phyloP scores from a whole-genome alignment of 2,113 vertebrate genomes.

The Fulmarus glacialis region DNA sequence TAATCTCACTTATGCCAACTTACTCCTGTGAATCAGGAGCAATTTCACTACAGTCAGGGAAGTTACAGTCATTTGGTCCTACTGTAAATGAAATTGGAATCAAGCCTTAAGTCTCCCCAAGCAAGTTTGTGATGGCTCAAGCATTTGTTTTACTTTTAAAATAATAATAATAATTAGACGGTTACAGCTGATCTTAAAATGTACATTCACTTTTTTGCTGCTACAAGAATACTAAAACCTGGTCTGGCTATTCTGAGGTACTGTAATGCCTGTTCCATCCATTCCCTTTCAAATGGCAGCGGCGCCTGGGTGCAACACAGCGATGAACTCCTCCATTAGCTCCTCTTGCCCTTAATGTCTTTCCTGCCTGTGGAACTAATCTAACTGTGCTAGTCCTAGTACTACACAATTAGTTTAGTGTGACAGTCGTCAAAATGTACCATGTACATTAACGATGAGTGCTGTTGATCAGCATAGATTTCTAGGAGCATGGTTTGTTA shows the following conservation, averaged over 20 bases:
- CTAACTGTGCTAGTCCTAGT: slow-evolving; percentile 67
- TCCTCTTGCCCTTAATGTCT: slow-evolving; percentile 71
- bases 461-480: slow-evolving; percentile 72
- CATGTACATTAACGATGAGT: slow-evolving; percentile 69
- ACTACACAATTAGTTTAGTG: slow-evolving; percentile 72
- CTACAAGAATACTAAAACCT: background rate
- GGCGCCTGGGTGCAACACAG: slow-evolving; percentile 13
- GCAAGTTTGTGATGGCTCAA: slow-evolving; percentile 42
- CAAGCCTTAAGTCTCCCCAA: slow-evolving; percentile 57
- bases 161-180: background rate
- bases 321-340: slow-evolving; percentile 51
- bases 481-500: slow-evolving; percentile 75
- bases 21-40: background rate
- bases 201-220: background rate
- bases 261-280: slow-evolving; percentile 34
- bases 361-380: slow-evolving; percentile 76
- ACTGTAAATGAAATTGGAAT: slow-evolving; percentile 27
- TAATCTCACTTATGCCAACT: background rate
- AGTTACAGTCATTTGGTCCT: slow-evolving; percentile 21
- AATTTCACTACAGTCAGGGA: slow-evolving; percentile 17
- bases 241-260: slow-evolving; percentile 4
- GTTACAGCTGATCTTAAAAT: slow-evolving; percentile 33
- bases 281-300: slow-evolving; percentile 44
- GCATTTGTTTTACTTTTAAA: slow-evolving; percentile 41
- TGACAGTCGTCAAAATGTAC: slow-evolving; percentile 72